Base-by-base conservation (phyloP, 2,888 invertebrate genomes). In the Thymelicus lineola region DNA sequence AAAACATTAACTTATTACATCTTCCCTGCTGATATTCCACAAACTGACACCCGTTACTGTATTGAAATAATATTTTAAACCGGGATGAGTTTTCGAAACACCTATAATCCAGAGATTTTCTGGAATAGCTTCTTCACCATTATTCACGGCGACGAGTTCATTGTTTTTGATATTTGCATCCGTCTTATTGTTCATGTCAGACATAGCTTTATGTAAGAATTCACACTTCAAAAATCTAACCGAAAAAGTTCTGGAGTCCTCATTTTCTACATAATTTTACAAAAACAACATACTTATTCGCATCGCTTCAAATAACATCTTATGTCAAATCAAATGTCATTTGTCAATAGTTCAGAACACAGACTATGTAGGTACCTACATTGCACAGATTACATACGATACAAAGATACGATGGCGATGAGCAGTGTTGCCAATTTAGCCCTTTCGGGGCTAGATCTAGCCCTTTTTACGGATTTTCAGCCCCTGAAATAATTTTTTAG, bases 11-110 rank as follows among this genome's bases (percentile, higher is more conserved):
- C 7, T 35, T 17, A 38, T 55, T 50, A 69, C 69, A 20, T 69
- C 69, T 59, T 69, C 63, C 17, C 0, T 20, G 58, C 69, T 69
- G 7, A 63, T 64, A 42, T 69, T 62, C 69, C 69, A 69, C 63
- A 58, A 35, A 46, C 69, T 69, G 17, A 86, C 79, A 46, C 90
- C 88, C 71, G 87, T 89, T 1, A 80, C 17, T 35, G 86, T 87
- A 70, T 92, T 91, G 71, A 89, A 89, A 74, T 89, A 91, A 76
- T 89, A 92, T 64, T 84, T 79, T 53, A 78, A 76, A 9, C 86
- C 87, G 60, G 78, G 75, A 68, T 86, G 81, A 4, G 87, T 84
- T 73, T 83, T 88, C 6, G 92, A 92, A 63, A 82, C 80, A 73
- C 84, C 84, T 45, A 86, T 73, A 67, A 88, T 75, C 91, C 91